Conservation (phyloP, 2,888 invertebrate species). For the Apotomis betuletana region DNA sequence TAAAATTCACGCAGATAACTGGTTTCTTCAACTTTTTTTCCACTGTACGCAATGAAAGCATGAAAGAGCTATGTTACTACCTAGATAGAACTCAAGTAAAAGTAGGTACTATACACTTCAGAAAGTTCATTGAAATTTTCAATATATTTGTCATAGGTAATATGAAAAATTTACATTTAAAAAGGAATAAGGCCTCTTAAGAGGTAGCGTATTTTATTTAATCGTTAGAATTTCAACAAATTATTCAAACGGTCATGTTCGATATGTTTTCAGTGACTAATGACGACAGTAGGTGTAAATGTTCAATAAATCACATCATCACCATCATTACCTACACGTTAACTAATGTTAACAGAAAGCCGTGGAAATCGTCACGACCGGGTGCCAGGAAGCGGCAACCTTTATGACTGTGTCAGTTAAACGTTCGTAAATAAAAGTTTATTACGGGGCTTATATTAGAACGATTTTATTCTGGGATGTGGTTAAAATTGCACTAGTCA, state of each 20-base stretch:
- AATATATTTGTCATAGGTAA: too few species aligned
- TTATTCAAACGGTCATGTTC: neutral
- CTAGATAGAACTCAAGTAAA: too few species aligned
- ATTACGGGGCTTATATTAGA: constrained; percentile 8
- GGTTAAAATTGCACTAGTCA: constrained; percentile 5
- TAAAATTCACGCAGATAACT: too few species aligned
- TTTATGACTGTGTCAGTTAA: constrained; percentile 29
- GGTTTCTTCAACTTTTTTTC: too few species aligned
- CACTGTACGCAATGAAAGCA: too few species aligned
- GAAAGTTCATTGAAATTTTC: too few species aligned
- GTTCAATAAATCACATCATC: constrained; percentile 14
- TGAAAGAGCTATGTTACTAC: too few species aligned
- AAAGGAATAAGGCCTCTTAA: too few species aligned
- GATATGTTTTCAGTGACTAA: neutral
- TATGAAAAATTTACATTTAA: too few species aligned
- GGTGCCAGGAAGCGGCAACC: constrained; percentile 32
- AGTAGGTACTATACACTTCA: too few species aligned
- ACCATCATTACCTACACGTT: neutral
- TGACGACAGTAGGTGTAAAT: constrained; percentile 16
- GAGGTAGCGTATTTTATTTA: neutral
- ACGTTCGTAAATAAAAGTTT: constrained; percentile 24
- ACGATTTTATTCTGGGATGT: constrained; percentile 15
- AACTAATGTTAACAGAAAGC: constrained; percentile 6
- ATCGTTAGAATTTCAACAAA: neutral
- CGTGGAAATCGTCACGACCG: constrained; percentile 19